Base-by-base conservation (phyloP, 2,797 vertebrate genomes). In the Cossypha niveicapilla region DNA sequence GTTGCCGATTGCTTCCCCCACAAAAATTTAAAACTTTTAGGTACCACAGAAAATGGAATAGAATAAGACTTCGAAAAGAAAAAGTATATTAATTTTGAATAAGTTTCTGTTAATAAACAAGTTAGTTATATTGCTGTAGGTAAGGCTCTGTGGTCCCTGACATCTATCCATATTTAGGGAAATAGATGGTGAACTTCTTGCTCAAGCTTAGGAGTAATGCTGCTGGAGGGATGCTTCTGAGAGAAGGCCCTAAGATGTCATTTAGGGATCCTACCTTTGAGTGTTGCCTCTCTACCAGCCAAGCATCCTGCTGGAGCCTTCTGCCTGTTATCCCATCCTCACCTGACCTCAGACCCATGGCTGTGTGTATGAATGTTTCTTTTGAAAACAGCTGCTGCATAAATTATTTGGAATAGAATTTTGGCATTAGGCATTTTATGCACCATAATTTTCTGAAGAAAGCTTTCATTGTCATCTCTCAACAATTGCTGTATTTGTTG, bases 301-400 rank as follows among this genome's bases (percentile, higher is more conserved):
- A 30, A 50, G 60, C 2, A 0, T 79, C 60, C 56, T 63, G 53
- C 63, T 92, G 1, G 1, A 39, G 70, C 54, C 58, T 88, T 81
- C 37, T 79, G 63, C 56, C 30, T 89, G 57, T 50, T 53, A 2
- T 63, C 45, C 73, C 82, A 72, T 90, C 82, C 74, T 94, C 75
- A 93, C 88, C 95, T 94, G 88, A 94, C 80, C 90, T 92, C 73
- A 67, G 77, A 54, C 51, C 71, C 77, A 12, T 42, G 50, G 66
- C 45, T 79, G 11, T 41, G 57, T 50, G 19, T 84, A 60, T 93
- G 90, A 94, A 92, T 87, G 80, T 94, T 93, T 76, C 93, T 84
- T 96, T 94, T 95, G 93, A 96, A 94, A 96, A 84, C 90, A 95
- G 93, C 95, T 94, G 92, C 92, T 87, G 93, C 88, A 90, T 94